Evolutionary conservation across 2,113 vertebrate genomes (phyloP), one percentile per base, ranked within the genome.

Genomic region (Cavia porcellus): DNA sequence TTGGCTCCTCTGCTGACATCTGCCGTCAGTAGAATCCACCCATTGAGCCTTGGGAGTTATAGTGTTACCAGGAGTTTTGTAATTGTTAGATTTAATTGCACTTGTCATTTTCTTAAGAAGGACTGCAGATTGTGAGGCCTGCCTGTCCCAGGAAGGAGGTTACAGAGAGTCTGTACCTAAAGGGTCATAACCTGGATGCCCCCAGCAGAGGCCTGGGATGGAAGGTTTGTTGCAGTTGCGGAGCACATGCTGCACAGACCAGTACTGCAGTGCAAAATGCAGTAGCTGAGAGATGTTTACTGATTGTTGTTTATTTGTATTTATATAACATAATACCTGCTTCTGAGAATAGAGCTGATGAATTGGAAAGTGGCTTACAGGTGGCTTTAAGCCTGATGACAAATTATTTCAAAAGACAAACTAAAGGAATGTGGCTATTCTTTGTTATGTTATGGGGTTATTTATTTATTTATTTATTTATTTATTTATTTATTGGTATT

Each of bases 181-280:
- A 35, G 28, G 22, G 28, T 55, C 88, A n/a, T 19, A 20, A n/a
- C n/a, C 30, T 14, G 2, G 59, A 22, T 14, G 25, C 28, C 79
- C 59, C 52, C 28, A 6, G n/a, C 52, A 42, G 32, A 28, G 28
- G 38, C 6, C 8, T 1, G 5, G 13, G 32, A 86, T 19, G 7
- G 25, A 7, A 1, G 38, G 30, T 2, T 35, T 50, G 61, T 45
- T 38, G 4, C 7, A 47, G 50, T 32, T 22, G 7, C 6, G 15
- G 38, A 42, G 7, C 45, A 62, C 57, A 14, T 35, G 7, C 9
- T 1, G 0, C 9, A 14, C 24, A 15, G 42, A 24, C 0, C 1
- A 79, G 9, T 47, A 30, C 28, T 35, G 47, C 0, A 1, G 42
- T 7, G 25, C 35, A 0, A 0, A 35, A 15, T 50, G 20, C 0